Conservation (phyloP, 2,113 vertebrate species). For the Macaca nemestrina region DNA sequence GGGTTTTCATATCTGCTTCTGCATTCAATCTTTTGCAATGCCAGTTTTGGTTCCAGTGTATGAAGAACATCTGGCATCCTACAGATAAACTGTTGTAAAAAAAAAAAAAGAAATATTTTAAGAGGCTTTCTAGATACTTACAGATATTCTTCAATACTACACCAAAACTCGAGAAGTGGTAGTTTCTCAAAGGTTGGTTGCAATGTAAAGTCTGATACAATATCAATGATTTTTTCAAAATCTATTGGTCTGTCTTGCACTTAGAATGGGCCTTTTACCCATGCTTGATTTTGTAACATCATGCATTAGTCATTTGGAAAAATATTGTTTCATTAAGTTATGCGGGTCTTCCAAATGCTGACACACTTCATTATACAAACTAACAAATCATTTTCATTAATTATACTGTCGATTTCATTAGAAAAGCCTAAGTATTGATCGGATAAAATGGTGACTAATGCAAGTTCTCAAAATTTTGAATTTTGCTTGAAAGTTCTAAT, state of each 20-base stretch:
- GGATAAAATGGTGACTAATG: not conserved
- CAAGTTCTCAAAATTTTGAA: not conserved
- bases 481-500: not conserved
- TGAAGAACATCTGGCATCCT: not conserved
- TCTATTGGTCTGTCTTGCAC: not conserved
- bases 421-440: slow-evolving; percentile 6
- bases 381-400: slow-evolving; percentile 15
- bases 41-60: not conserved
- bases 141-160: not conserved
- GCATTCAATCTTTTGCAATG: not conserved
- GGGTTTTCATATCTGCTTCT: slow-evolving; percentile 22
- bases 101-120: not conserved
- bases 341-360: not conserved
- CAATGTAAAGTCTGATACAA: not conserved
- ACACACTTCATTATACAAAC: not conserved
- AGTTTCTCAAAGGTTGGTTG: slow-evolving; percentile 4
- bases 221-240: slow-evolving; percentile 3
- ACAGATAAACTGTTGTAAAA: not conserved
- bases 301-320: not conserved
- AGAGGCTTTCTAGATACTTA: not conserved
- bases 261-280: not conserved
- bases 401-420: not conserved
- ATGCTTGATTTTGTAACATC: not conserved
- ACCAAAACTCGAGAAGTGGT: not conserved
- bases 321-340: not conserved